Base-by-base conservation (phyloP, 1,140 invertebrate species). In the Magallana ariakensis region DNA sequence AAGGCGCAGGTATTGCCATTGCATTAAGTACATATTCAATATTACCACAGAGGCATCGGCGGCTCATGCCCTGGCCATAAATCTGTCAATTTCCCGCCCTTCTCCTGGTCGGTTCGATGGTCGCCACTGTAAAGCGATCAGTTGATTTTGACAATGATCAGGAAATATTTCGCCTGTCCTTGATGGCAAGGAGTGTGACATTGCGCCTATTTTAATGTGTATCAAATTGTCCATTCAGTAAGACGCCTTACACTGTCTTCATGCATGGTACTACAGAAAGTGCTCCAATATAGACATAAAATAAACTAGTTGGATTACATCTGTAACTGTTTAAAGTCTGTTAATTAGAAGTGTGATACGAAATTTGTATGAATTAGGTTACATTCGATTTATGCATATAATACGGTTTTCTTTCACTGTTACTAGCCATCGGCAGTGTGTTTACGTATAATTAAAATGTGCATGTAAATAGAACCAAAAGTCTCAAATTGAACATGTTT, bases 101-200 rank as follows among this genome's bases (percentile, higher is more conserved):
- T 75, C 66, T 22, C 66, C 22, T 26, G 66, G 22, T 75, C 66
- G 11, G 66, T 33, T 75, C 22, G 66, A 75, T 26, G 66, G 22
- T 75, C 66, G 66, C 66, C 66, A 46, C 66, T 26, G 66, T 8
- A 26, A 26, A 75, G 22, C 33, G 66, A 75, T 75, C 66, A 75
- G 22, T 75, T 75, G 66, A 75, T 75, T 26, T 26, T 75, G 66
- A 75, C 66, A 75, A 22, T 33, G 66, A 75, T 75, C 22, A 22
- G 66, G 22, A 75, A 75, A 75, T 26, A 75, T 26, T 22, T 19
- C 22, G 22, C 22, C 11, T 33, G 62, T 22, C 62, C 26, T 70
- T 70, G 62, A 22, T 70, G n/a, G 11, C 26, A 19, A 13, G 10
- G 66, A 16, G 16, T 19, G 22, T 75, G 66, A 26, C 66, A 75